Evolutionary conservation across 2,888 invertebrate genomes (phyloP).

Genomic region (Lysandra bellargus): DNA sequence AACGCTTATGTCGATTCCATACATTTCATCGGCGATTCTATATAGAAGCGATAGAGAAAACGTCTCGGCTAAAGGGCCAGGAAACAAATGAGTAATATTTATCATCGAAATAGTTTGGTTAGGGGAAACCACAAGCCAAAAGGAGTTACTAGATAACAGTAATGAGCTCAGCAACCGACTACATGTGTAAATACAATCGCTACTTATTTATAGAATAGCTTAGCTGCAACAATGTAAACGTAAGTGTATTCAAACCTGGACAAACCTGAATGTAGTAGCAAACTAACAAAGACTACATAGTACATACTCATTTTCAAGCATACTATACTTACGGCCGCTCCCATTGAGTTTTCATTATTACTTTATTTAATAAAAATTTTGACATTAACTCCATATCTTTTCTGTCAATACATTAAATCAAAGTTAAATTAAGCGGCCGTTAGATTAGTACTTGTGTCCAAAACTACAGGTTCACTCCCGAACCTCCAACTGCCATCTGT

Average conservation of each 20-base stretch:
- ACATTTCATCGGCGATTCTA: no score
- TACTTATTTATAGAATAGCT: not conserved
- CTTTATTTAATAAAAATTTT: not conserved
- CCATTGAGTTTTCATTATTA: not conserved
- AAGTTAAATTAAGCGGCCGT: not conserved
- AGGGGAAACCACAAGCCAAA: not conserved
- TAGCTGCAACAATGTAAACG: not conserved
- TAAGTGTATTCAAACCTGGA: not conserved
- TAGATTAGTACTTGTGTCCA: not conserved
- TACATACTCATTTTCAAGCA: not conserved
- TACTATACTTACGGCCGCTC: not conserved
- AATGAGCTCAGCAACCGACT: not conserved
- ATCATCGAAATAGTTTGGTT: not conserved
- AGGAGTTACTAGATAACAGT: not conserved
- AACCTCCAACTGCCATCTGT: not conserved
- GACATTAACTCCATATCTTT: not conserved
- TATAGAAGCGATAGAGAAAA: no score
- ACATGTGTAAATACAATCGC: constrained; percentile 11
- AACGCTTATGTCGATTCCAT: no score
- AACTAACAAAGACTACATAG: not conserved
- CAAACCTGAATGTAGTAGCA: not conserved
- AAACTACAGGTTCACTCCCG: not conserved
- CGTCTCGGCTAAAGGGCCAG: not conserved
- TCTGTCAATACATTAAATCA: not conserved
- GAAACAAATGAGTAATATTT: not conserved